phyloP scores from a whole-genome alignment of 2,113 vertebrate genomes.

The Plestiodon gilberti region DNA sequence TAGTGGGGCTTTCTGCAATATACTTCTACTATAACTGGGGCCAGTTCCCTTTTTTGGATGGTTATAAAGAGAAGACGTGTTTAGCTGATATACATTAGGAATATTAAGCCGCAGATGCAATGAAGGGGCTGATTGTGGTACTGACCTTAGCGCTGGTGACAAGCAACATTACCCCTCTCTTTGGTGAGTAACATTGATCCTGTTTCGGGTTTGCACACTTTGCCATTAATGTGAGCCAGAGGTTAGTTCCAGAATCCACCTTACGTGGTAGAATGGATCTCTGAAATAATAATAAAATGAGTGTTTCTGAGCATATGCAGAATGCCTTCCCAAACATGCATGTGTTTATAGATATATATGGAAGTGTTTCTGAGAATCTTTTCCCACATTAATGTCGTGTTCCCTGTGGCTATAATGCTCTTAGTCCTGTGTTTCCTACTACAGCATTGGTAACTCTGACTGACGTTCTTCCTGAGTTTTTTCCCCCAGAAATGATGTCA shows the following conservation, averaged over 20 bases:
- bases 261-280: not conserved
- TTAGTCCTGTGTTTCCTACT: too few relatives aligned
- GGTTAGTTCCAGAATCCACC: not conserved
- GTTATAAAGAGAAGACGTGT: not conserved
- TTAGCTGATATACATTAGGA: not conserved
- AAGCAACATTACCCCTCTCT: not conserved
- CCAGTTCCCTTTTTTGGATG: not conserved
- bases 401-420: too few relatives aligned
- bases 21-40: not conserved
- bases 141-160: not conserved
- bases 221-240: not conserved
- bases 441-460: too few relatives aligned
- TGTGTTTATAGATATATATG: not conserved
- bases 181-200: not conserved
- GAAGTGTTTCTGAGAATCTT: not conserved
- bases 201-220: not conserved
- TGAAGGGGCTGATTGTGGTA: not conserved
- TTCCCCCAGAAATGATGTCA: too few relatives aligned
- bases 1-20: not conserved
- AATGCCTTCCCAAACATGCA: not conserved
- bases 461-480: too few relatives aligned
- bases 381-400: too few relatives aligned
- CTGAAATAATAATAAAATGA: not conserved
- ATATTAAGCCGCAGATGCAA: not conserved
- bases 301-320: not conserved